These are phyloP conservation scores for Glaucopsyche alexis DNA, from an alignment of 2,888 invertebrate species.

Conservation along the genomic window DNA sequence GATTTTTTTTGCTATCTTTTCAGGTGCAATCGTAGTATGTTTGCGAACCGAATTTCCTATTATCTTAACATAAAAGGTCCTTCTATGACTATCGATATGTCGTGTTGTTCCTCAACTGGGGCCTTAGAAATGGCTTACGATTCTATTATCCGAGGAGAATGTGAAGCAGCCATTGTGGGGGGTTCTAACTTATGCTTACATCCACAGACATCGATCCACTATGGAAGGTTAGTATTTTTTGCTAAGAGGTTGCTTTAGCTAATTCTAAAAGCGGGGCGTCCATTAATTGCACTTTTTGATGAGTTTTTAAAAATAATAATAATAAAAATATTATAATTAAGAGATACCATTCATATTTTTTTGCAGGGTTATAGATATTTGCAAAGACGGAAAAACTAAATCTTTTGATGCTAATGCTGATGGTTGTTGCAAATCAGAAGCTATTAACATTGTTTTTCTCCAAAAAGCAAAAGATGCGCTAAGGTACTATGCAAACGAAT, in stretches of 20 bases:
- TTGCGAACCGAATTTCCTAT: constrained; percentile 35
- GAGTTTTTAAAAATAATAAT: too few species aligned
- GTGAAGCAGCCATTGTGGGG: constrained; percentile 69
- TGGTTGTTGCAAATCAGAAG: constrained; percentile 86
- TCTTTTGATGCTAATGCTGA: constrained; percentile 87
- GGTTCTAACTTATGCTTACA: constrained; percentile 28
- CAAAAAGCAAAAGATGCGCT: constrained; percentile 77
- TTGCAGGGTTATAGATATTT: constrained; percentile 64
- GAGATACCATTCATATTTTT: constrained; percentile 75
- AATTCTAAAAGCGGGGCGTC: too few species aligned
- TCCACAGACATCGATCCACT: constrained; percentile 31
- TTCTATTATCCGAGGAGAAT: constrained; percentile 35
- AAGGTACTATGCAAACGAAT: neutral
- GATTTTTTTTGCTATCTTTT: neutral
- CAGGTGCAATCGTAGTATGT: constrained; percentile 34
- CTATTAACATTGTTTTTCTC: constrained; percentile 82
- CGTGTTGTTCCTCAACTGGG: constrained; percentile 32
- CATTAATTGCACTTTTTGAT: neutral
- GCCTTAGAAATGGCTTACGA: constrained; percentile 37
- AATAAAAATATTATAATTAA: too few species aligned
- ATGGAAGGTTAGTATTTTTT: constrained; percentile 10
- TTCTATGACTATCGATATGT: constrained; percentile 30
- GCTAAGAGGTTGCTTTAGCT: too few species aligned
- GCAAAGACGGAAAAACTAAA: constrained; percentile 89
- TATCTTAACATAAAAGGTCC: constrained; percentile 34